Evolutionary conservation across 2,797 vertebrate species (phyloP).

Genomic region (Megalops cyprinoides): DNA sequence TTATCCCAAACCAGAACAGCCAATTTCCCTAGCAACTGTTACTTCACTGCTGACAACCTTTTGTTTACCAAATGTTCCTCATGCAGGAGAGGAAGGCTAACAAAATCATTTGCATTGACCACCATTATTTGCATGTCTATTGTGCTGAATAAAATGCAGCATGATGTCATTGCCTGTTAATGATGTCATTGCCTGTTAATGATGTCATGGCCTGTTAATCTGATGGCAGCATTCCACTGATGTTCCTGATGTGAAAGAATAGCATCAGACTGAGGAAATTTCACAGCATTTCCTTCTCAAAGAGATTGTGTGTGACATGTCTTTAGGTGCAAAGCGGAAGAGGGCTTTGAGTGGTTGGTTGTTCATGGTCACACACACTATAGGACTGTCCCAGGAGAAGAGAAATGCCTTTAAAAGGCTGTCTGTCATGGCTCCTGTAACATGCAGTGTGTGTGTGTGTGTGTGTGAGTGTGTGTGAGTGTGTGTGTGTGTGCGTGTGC

Average conservation of each 20-base stretch:
- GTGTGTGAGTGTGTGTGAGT: not conserved
- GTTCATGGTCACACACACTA: not conserved
- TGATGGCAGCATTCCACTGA: not conserved
- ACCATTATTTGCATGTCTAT: not conserved
- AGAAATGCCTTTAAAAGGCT: not conserved
- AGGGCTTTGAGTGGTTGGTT: constrained; percentile 2
- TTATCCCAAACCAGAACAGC: not conserved
- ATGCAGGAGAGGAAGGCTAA: not conserved
- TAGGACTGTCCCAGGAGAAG: not conserved
- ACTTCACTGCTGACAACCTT: no score
- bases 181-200: not conserved
- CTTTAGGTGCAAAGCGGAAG: not conserved
- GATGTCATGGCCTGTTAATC: not conserved
- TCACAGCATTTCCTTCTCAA: no score
- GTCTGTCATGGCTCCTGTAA: not conserved
- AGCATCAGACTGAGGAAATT: no score
- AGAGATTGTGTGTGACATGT: no score
- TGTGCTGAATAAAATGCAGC: not conserved
- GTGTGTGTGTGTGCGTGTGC: not conserved
- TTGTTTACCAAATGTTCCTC: constrained; percentile 6
- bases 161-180: not conserved
- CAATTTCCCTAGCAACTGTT: not conserved
- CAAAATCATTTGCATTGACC: not conserved
- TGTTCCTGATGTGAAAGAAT: not conserved
- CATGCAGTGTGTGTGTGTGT: not conserved